Conservation (phyloP, 2,888 invertebrate species). For the Xanthia icteritia region DNA sequence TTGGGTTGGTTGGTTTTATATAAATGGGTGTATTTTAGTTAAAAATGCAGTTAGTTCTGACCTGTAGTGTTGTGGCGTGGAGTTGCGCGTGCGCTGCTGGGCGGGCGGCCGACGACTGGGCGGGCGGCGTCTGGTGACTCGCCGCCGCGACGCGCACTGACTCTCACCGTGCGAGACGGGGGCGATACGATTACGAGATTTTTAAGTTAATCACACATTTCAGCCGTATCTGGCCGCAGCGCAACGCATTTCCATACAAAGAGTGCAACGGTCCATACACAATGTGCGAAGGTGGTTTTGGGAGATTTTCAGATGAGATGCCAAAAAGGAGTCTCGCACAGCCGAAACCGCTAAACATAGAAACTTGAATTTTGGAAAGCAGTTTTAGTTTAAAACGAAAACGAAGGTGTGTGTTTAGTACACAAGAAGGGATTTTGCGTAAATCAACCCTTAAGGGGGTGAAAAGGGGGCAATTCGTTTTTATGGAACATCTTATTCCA, state of each 20-base stretch:
- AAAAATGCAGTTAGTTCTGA: slow-evolving; percentile 73
- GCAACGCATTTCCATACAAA: not conserved
- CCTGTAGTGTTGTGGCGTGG: slow-evolving; percentile 71
- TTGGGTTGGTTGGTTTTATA: slow-evolving; percentile 20
- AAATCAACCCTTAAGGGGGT: not conserved
- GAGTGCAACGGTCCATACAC: not conserved
- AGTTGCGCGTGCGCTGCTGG: slow-evolving; percentile 80
- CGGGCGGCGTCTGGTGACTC: slow-evolving; percentile 83
- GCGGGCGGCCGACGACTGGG: slow-evolving; percentile 89
- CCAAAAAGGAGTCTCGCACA: not conserved
- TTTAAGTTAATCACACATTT: not conserved
- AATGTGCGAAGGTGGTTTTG: no score
- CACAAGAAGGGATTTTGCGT: not conserved
- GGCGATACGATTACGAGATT: slow-evolving; percentile 62
- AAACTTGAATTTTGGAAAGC: not conserved
- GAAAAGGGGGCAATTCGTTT: not conserved
- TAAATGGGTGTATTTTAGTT: slow-evolving; percentile 60
- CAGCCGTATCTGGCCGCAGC: not conserved
- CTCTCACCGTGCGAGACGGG: slow-evolving; percentile 61
- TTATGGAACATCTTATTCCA: not conserved
- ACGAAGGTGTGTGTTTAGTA: not conserved
- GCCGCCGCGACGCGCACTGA: slow-evolving; percentile 54
- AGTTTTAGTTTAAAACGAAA: not conserved
- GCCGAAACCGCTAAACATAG: not conserved
- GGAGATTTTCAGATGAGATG: not conserved